phyloP scores from a whole-genome alignment of 2,113 vertebrate genomes.

The Gasterosteus nipponicus region DNA sequence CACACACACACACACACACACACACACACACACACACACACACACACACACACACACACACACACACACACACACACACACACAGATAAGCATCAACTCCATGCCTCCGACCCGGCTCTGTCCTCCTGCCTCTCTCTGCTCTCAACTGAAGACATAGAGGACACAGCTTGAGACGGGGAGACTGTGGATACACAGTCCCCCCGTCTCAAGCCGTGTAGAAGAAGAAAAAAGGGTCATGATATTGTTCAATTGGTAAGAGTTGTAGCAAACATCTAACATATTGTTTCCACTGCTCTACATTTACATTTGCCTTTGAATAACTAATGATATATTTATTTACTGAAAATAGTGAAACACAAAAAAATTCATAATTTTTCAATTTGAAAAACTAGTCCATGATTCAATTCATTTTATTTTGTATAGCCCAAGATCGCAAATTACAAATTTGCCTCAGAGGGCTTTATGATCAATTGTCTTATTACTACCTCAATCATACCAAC shows the following conservation, averaged over 20 bases:
- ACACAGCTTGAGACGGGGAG: slow-evolving; percentile 29
- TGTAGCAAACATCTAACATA: not conserved
- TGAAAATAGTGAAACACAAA: too few species aligned
- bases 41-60: slow-evolving; percentile 36
- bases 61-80: slow-evolving; percentile 39
- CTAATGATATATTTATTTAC: not conserved
- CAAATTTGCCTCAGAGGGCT: too few species aligned
- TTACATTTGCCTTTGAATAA: not conserved
- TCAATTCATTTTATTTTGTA: too few species aligned
- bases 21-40: slow-evolving; percentile 46
- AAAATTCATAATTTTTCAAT: too few species aligned
- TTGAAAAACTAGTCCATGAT: too few species aligned
- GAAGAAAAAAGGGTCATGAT: slow-evolving; percentile 6
- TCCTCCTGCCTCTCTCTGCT: slow-evolving; percentile 66
- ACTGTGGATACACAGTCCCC: slow-evolving; percentile 5
- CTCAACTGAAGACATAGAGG: slow-evolving; percentile 36
- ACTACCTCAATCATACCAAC: not conserved
- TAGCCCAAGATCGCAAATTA: too few species aligned
- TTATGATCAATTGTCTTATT: too few species aligned
- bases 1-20: slow-evolving; percentile 44
- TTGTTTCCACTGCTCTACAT: not conserved
- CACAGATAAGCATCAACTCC: slow-evolving; percentile 83
- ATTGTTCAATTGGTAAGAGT: not conserved
- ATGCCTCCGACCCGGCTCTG: slow-evolving; percentile 69
- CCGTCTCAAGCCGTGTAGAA: not conserved